phyloP scores from a whole-genome alignment of 2,888 invertebrate genomes.

The Galeopsomyia nigrocyanea region DNA sequence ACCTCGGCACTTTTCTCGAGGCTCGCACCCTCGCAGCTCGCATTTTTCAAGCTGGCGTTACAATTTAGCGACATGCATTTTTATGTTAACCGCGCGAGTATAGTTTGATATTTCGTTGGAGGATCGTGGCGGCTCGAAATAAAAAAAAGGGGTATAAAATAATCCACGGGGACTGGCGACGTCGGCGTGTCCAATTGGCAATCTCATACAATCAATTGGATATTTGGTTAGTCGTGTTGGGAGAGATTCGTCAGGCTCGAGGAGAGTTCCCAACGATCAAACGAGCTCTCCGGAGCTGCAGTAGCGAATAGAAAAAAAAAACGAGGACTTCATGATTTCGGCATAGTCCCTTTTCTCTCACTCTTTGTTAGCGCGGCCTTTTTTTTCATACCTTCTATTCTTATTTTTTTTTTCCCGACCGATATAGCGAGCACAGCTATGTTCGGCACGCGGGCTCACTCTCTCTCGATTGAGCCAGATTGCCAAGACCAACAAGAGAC shows the following conservation, averaged over 20 bases:
- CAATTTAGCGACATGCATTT: too few species aligned
- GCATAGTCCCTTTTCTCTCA: slow-evolving; percentile 34
- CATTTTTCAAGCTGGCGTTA: too few species aligned
- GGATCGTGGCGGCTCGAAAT: too few species aligned
- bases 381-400: slow-evolving; percentile 45
- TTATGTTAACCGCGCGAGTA: too few species aligned
- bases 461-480: slow-evolving; percentile 14
- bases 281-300: neutral
- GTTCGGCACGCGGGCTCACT: slow-evolving; percentile 50
- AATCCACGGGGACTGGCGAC: too few species aligned
- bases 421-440: slow-evolving; percentile 27
- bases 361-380: slow-evolving; percentile 31
- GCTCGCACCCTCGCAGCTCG: neutral
- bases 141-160: too few species aligned
- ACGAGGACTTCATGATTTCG: slow-evolving; percentile 40
- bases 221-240: slow-evolving; percentile 51
- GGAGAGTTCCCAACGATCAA: slow-evolving; percentile 46
- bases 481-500: neutral
- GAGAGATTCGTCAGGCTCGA: slow-evolving; percentile 49
- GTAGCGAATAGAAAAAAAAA: slow-evolving; percentile 47
- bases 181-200: slow-evolving; percentile 46
- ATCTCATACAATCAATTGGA: slow-evolving; percentile 54
- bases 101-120: too few species aligned
- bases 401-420: slow-evolving; percentile 54
- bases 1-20: neutral